Evolutionary conservation across 2,113 vertebrate species (phyloP), one percentile per base, ranked within the genome.

Genomic region (Sylvietta virens): DNA sequence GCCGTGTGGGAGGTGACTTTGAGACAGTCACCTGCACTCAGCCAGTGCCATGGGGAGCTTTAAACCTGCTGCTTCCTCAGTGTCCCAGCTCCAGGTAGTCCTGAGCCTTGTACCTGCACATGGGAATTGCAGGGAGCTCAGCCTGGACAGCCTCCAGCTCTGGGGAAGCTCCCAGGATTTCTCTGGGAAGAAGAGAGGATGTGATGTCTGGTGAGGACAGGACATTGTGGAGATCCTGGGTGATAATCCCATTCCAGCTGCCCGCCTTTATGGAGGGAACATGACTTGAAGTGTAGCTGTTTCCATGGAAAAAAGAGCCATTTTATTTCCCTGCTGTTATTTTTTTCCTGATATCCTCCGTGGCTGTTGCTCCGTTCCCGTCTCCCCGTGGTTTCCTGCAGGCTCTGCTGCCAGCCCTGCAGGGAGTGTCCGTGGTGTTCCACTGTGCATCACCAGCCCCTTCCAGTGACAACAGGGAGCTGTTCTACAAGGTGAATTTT

Each of bases 381-480:
- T 26, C 42, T 90, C 73, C 15, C n/a, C 0, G 3, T 44, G 93
- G 30, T 97, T 5, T 84, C 70, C 72, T 72, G 83, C 86, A 99
- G 99, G 99, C 98, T 89, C 97, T 99, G 95, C 98, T 99, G 40
- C 96, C 98, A 18, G 99, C 99, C 58, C 88, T 99, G 82, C 97
- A 98, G 82, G 98, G 98, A 2, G 98, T 98, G 61, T 98, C 98
- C 6, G 82, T 99, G 67, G 99, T 98, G 42, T 99, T 99, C 96
- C 99, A 99, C 89, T 99, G 99, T 15, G 99, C 99, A 0, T 99
- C 99, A 0, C 99, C 99, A n/a, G 98, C 98, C 2, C 98, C 99
- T 23, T 98, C 95, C 54, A 98, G 98, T 45, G 98, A 99, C 92
- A 98, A 99, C 97, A 98, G 97, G 15, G 97, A 97, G 3, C 98